Evolutionary conservation across 2,888 invertebrate species (phyloP), one percentile per base, ranked within the genome.

Genomic region (Muscina levida): DNA sequence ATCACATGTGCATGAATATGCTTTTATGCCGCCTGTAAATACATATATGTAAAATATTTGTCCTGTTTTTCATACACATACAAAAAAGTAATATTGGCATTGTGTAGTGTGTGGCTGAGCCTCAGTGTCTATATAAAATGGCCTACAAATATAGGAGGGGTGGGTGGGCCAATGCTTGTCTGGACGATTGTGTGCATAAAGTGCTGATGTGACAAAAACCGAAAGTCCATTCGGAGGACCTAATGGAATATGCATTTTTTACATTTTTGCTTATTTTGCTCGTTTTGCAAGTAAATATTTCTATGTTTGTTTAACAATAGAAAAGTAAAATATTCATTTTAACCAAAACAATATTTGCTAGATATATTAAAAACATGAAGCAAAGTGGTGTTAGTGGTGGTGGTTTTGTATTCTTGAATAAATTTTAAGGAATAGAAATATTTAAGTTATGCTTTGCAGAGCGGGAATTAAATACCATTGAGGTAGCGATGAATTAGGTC

Each of bases 221-320:
- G 42, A 37, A 22, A 39, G 37, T 19, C 42, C 22, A 39, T 62
- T 59, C 31, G n/a, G n/a, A n/a, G n/a, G n/a, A 8, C 31, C 31
- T 31, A 39, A 6, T 62, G 62, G 39, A 62, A 62, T 62, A 62
- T 62, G 39, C 62, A 62, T 17, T 62, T 62, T 59, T 39, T 42
- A 13, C 15, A 2, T 62, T 62, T n/a, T 22, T 62, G 62, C 42
- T 42, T 62, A 39, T 62, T 39, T 62, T 11, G n/a, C 42, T 22
- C 19, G 39, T 62, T 62, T 42, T 17, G 5, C 10, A 39, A 39
- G 62, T 42, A 62, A 62, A 62, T 39, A 62, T 62, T 17, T 39
- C 13, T 22, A 19, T 62, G 62, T 62, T 62, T 62, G 62, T 62
- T 62, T 62, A 62, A 42, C 39, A 62, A 57, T 37, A 17, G 15